Evolutionary conservation across 2,797 vertebrate genomes (phyloP), one percentile per base, ranked within the genome.

Genomic region (Manis crassicaudata): DNA sequence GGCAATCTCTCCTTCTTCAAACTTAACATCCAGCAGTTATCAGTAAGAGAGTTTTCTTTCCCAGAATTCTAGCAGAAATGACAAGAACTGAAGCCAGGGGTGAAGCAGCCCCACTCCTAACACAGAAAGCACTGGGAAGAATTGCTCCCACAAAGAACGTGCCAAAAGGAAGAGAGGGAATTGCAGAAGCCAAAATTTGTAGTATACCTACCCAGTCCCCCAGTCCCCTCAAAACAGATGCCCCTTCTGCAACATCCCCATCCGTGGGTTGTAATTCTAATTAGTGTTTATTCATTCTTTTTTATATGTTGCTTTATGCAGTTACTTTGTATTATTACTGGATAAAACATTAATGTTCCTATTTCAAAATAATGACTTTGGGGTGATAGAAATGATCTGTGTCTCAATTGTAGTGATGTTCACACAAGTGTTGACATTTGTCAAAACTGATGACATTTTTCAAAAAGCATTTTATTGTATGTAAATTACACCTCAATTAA

Each of bases 301-400:
- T 91, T 82, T 72, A 65, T 92, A 43, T 75, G 63, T 70, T 92
- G 58, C 54, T 79, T 92, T 92, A 68, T 12, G 65, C 32, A 96
- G 62, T 76, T 58, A 86, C 37, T 92, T 92, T 68, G 46, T 88
- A 43, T 88, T n/a, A 62, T 82, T 94, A 88, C 37, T 35, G 54
- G 54, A 27, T 68, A 68, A 72, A 56, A 85, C 14, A 76, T 46
- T 21, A 80, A 46, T 65, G 81, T 92, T 97, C 80, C 63, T 46
- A 40, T 75, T 92, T 89, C 87, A 81, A 86, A 93, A 79, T 72
- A 86, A 86, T n/a, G 60, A 63, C 76, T 85, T 75, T 43, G 52
- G 20, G 4, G 80, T 96, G 72, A 58, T 37, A 35, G 54, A 92
- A 88, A 80, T 76, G 40, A 63, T 91, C 37, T 37, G 5, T 79